A percentile compares a stretch with the other conserved stretches of the same genome.
phyloP scores from a whole-genome alignment of 2,888 invertebrate species.

The Crematogaster levior region DNA sequence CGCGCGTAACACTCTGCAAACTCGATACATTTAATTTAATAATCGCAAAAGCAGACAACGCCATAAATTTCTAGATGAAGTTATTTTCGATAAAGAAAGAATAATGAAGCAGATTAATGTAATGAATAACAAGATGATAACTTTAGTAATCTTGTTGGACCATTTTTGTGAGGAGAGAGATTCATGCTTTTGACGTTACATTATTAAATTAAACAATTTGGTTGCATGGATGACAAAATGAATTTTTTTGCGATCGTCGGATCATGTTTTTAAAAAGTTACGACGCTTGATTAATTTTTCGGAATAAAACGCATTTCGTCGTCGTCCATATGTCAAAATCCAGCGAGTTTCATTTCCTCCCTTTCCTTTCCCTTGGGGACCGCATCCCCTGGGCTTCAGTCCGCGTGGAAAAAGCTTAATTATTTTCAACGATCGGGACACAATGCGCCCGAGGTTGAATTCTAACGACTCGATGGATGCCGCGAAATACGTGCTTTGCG shows the following conservation, averaged over 20 bases:
- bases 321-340: background rate
- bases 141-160: background rate
- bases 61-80: background rate
- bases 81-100: background rate
- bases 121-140: background rate
- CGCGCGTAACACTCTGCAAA: background rate
- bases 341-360: background rate
- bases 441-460: slow-evolving; percentile 55
- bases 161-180: background rate
- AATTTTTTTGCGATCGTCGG: background rate
- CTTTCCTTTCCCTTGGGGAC: background rate
- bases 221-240: background rate
- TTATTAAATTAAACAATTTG: slow-evolving; percentile 1
- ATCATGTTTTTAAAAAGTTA: slow-evolving; percentile 8
- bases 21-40: background rate
- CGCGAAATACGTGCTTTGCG: slow-evolving; percentile 57
- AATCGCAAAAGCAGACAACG: background rate
- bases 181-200: background rate
- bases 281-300: slow-evolving; percentile 40
- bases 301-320: slow-evolving; percentile 11
- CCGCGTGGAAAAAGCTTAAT: slow-evolving; percentile 57
- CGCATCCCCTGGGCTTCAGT: background rate
- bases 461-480: slow-evolving; percentile 60
- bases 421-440: slow-evolving; percentile 64
- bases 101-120: background rate